A percentile compares a stretch with the other conserved stretches of the same genome.
Evolutionary conservation across 2,113 vertebrate genomes (phyloP).

Genomic region (Chascanopsetta lugubris): DNA sequence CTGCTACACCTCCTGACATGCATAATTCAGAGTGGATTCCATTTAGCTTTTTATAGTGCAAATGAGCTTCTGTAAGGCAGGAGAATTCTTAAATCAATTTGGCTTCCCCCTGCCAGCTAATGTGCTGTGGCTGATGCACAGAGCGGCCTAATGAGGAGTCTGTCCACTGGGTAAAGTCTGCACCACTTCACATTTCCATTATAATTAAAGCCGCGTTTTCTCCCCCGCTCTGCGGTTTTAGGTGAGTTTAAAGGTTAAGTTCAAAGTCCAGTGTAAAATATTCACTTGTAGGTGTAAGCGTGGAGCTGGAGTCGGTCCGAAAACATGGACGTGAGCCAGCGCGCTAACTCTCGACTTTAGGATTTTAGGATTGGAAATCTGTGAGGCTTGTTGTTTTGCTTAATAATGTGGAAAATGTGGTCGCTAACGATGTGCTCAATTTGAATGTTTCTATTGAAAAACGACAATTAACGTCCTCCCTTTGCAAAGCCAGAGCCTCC

Average conservation of each 20-base stretch:
- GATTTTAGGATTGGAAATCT: too few relatives aligned
- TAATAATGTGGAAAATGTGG: too few relatives aligned
- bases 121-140: conserved; percentile 60
- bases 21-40: conserved; percentile 62
- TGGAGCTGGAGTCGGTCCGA: too few relatives aligned
- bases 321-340: too few relatives aligned
- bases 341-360: too few relatives aligned
- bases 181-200: conserved; percentile 59
- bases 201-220: conserved; percentile 49
- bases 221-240: conserved; percentile 24
- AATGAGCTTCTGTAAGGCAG: conserved; percentile 66
- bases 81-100: conserved; percentile 76
- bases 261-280: conserved; percentile 10
- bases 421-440: too few relatives aligned
- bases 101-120: conserved; percentile 69
- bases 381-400: too few relatives aligned
- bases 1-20: conserved; percentile 48
- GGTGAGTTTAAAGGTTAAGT: conserved; percentile 40
- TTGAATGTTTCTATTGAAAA: too few relatives aligned
- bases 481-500: too few relatives aligned
- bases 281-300: too few relatives aligned
- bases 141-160: conserved; percentile 66
- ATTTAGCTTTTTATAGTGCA: conserved; percentile 74
- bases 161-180: conserved; percentile 58
- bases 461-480: too few relatives aligned